Percentiles rank a stretch among this genome's conserved stretches.
Evolutionary conservation across 2,888 invertebrate genomes (phyloP).

Genomic region (Campoletis raptor): DNA sequence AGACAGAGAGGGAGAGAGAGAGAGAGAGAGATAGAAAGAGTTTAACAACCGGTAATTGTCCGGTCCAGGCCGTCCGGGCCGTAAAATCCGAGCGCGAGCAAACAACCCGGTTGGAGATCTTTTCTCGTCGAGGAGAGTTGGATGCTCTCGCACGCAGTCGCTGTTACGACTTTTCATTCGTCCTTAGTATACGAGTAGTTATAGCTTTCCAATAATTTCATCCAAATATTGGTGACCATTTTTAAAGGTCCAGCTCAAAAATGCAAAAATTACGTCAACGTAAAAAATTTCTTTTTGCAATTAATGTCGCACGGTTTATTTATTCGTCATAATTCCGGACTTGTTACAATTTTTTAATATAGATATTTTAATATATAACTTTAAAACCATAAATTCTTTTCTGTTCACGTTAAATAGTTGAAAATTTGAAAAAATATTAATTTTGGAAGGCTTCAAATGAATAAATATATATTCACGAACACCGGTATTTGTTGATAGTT

Average conservation of each 20-base stretch:
- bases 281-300: neutral
- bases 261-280: neutral
- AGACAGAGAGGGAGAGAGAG: conserved; percentile 52
- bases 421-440: neutral
- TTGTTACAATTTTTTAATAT: neutral
- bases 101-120: conserved; percentile 75
- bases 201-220: neutral
- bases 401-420: neutral
- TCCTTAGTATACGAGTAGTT: conserved; percentile 4
- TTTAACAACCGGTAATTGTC: conserved; percentile 83
- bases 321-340: neutral
- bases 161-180: conserved; percentile 65
- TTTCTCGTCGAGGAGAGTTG: conserved; percentile 50
- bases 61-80: conserved; percentile 79
- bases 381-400: neutral
- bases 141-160: conserved; percentile 56
- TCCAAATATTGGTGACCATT: neutral
- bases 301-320: neutral
- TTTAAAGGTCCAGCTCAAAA: neutral
- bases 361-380: no score
- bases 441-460: neutral
- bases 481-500: conserved; percentile 46
- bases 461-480: neutral
- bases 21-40: conserved; percentile 68
- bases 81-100: conserved; percentile 81